Evolutionary conservation across 2,113 vertebrate genomes (phyloP).

Genomic region (Phrynosoma platyrhinos): DNA sequence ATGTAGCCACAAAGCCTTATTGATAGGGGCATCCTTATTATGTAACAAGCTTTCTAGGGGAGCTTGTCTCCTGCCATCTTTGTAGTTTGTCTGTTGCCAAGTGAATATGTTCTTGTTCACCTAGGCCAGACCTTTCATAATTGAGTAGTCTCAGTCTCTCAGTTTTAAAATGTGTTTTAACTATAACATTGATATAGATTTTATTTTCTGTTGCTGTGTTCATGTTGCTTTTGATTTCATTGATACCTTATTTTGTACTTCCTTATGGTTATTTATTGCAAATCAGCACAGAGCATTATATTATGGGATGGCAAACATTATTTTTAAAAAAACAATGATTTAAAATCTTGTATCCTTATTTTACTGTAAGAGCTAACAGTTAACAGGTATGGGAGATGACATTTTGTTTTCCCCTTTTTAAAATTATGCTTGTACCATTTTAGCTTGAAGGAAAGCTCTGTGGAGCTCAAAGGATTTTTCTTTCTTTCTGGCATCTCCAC

Average conservation of each 20-base stretch:
- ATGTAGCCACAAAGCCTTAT: background rate
- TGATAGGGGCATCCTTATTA: background rate
- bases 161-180: background rate
- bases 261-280: background rate
- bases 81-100: background rate
- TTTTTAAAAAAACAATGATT: background rate
- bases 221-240: background rate
- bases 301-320: background rate
- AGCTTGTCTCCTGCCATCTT: background rate
- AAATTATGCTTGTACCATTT: slow-evolving; percentile 5
- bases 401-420: background rate
- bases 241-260: background rate
- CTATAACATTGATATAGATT: background rate
- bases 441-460: background rate
- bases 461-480: background rate
- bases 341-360: background rate
- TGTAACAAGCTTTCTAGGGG: background rate
- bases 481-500: slow-evolving; percentile 11
- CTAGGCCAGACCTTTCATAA: background rate
- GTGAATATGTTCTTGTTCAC: background rate
- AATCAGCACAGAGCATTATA: background rate
- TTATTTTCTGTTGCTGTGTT: background rate
- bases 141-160: background rate
- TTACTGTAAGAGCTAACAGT: background rate
- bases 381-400: background rate